Evolutionary conservation across 1,140 invertebrate genomes (phyloP).

Genomic region (Drosophila kurseongensis): DNA sequence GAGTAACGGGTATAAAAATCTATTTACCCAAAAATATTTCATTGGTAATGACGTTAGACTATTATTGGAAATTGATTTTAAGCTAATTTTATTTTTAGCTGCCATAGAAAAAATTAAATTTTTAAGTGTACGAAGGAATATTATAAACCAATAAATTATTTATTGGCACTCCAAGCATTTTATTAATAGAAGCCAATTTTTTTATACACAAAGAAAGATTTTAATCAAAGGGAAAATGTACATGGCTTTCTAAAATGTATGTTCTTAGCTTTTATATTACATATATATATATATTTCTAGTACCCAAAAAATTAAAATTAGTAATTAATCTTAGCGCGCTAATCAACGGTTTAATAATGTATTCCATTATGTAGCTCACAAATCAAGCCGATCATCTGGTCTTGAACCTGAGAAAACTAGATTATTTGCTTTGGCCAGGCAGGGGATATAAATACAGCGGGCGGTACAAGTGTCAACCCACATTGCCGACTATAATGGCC

Average conservation of each 20-base stretch:
- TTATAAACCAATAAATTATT: slow-evolving; percentile 7
- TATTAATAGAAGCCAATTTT: not conserved
- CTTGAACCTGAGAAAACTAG: slow-evolving; percentile 4
- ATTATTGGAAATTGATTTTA: slow-evolving; percentile 2
- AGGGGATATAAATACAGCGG: slow-evolving; percentile 19
- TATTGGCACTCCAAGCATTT: not conserved
- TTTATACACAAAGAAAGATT: not conserved
- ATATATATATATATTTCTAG: no score
- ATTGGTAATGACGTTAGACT: not conserved
- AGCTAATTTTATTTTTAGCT: slow-evolving; percentile 12
- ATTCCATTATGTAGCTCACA: not conserved
- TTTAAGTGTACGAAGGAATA: not conserved
- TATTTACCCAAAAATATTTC: not conserved
- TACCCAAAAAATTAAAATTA: not conserved
- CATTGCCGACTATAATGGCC: slow-evolving; percentile 29
- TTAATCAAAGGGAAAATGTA: no score
- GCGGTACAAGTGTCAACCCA: slow-evolving; percentile 24
- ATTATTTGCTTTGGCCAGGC: slow-evolving; percentile 10
- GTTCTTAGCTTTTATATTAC: no score
- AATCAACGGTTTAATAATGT: no score
- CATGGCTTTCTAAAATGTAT: no score
- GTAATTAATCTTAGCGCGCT: not conserved
- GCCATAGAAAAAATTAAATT: not conserved
- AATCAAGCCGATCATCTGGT: slow-evolving; percentile 10
- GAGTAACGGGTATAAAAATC: no score